Evolutionary conservation across 2,888 invertebrate genomes (phyloP), one percentile per base, ranked within the genome.

Genomic region (Diplolepis rosae): DNA sequence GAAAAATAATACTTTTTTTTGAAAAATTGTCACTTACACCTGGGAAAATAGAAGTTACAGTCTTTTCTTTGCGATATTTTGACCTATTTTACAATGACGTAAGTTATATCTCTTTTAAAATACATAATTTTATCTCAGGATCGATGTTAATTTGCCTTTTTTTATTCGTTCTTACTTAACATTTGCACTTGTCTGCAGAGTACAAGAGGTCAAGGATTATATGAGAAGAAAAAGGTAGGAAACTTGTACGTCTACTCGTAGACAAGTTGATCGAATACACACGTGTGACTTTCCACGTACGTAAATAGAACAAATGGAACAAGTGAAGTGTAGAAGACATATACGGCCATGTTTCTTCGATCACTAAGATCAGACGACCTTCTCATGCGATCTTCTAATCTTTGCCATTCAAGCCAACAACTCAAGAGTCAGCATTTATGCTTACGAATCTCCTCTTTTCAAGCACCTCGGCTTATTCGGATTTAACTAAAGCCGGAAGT

Each of bases 401-500:
- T 32, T 35, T 30, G 24, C 24, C 39, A 61, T 61, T 61, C 56
- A 61, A 61, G n/a, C 22, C 56, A 35, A 61, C 39, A 35, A 35
- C 11, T 61, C 35, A 61, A 39, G 22, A 61, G 35, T 39, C 24
- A 39, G 13, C 56, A 39, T 52, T 27, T 54, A 30, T 54, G 4
- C 9, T n/a, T 32, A 61, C 13, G n/a, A 61, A 61, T 61, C 56
- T 39, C 56, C 22, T 39, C 35, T 22, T 61, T 61, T 61, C n/a
- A 61, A 39, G 39, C 56, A 61, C 56, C 35, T 61, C 35, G 22
- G 35, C 56, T 61, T 61, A 35, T 39, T 61, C 35, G 24, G 24
- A 39, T 61, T 61, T 5, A n/a, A n/a, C n/a, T 39, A 39, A 35
- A 61, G 56, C 56, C 56, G 56, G 56, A 61, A 61, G 39, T 61